These are phyloP conservation scores for Rhinoraja longicauda DNA, from an alignment of 2,797 vertebrate species.

Conservation along the genomic window DNA sequence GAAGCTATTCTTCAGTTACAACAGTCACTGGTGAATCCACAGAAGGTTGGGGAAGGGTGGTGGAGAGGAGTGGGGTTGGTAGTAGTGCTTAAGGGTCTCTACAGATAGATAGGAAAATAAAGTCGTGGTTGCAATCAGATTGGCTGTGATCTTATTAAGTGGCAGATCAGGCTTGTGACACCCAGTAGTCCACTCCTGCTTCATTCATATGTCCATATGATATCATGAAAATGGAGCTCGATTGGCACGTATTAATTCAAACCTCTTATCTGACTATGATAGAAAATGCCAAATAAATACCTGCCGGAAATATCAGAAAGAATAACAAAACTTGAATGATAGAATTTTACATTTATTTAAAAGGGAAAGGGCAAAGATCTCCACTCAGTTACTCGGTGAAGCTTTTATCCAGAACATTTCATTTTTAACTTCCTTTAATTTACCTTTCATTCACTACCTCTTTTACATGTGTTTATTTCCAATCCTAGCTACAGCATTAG, in stretches of 20 bases:
- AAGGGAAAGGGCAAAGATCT: background rate
- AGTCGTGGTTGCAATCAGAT: background rate
- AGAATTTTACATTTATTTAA: background rate
- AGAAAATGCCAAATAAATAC: background rate
- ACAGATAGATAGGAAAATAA: too few relatives aligned
- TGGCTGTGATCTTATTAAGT: too few relatives aligned
- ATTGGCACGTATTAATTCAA: too few relatives aligned
- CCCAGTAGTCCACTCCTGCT: too few relatives aligned
- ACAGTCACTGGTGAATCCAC: too few relatives aligned
- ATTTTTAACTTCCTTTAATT: background rate
- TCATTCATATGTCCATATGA: too few relatives aligned
- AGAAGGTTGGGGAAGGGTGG: too few relatives aligned
- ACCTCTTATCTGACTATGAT: background rate
- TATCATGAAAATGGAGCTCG: too few relatives aligned
- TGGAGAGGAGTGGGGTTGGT: too few relatives aligned
- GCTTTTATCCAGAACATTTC: background rate
- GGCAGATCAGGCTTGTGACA: too few relatives aligned
- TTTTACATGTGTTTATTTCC: background rate
- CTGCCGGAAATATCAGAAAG: background rate
- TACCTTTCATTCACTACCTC: background rate
- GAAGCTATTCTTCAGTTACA: too few relatives aligned
- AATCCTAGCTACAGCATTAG: background rate
- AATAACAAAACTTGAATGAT: background rate
- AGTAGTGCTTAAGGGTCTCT: too few relatives aligned
- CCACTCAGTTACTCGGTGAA: background rate